Evolutionary conservation across 1,140 invertebrate species (phyloP).

Genomic region (Cherax quadricarinatus): DNA sequence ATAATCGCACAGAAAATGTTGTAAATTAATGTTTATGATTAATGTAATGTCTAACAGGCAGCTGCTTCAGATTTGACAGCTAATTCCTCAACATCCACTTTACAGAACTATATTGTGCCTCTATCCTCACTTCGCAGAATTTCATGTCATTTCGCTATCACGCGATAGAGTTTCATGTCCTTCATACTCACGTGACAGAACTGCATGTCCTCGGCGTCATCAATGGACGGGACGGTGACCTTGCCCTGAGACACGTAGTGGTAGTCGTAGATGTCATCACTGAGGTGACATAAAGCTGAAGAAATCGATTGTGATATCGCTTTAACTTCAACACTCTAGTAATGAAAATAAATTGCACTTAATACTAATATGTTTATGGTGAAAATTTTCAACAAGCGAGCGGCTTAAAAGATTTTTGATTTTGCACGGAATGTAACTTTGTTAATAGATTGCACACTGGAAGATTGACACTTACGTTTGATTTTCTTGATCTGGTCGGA

Average conservation of each 20-base stretch:
- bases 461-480: constrained; percentile 13
- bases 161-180: background rate
- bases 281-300: constrained; percentile 87
- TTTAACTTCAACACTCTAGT: background rate
- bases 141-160: no score
- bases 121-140: no score
- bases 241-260: constrained; percentile 66
- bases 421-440: background rate
- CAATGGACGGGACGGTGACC: constrained; percentile 78
- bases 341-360: no score
- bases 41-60: no score
- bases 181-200: constrained; percentile 84
- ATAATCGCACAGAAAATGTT: no score
- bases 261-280: constrained; percentile 86
- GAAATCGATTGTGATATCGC: constrained; percentile 75
- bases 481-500: constrained; percentile 16
- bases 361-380: no score
- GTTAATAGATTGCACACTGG: background rate
- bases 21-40: no score
- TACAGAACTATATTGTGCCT: no score
- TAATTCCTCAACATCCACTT: no score
- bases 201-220: constrained; percentile 85
- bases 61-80: no score
- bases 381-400: no score
- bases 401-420: background rate